Percentiles rank a stretch among this genome's conserved stretches.
phyloP scores from a whole-genome alignment of 2,113 vertebrate genomes.

The Ginglymostoma cirratum region DNA sequence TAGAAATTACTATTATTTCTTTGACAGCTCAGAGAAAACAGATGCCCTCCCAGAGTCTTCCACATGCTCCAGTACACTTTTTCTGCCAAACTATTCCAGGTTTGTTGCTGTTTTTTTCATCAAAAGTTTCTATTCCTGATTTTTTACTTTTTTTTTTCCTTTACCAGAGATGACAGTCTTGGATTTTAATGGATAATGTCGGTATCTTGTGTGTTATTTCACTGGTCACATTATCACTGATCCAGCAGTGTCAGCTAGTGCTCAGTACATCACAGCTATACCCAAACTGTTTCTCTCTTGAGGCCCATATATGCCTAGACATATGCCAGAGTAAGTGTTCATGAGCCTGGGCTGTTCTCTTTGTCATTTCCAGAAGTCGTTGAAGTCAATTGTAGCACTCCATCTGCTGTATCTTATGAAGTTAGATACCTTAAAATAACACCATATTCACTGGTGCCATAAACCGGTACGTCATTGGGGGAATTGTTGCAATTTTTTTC shows the following conservation, averaged over 20 bases:
- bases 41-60: constrained; percentile 92
- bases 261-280: not conserved
- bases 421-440: not conserved
- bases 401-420: not conserved
- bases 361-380: not conserved
- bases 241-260: not conserved
- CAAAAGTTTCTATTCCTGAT: not conserved
- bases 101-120: constrained; percentile 46
- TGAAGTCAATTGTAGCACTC: not conserved
- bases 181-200: not conserved
- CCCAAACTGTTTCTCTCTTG: not conserved
- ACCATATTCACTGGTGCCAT: not conserved
- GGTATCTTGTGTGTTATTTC: not conserved
- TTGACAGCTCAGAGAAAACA: constrained; percentile 78
- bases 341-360: not conserved
- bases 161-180: not conserved
- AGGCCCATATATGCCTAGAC: not conserved
- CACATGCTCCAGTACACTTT: constrained; percentile 92
- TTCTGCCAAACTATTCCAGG: constrained; percentile 90
- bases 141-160: too few relatives aligned
- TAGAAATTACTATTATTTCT: not conserved
- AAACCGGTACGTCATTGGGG: not conserved
- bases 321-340: not conserved
- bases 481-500: not conserved
- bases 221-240: not conserved